Evolutionary conservation across 2,888 invertebrate genomes (phyloP), one percentile per base, ranked within the genome.

Genomic region (Iphiclides podalirius): DNA sequence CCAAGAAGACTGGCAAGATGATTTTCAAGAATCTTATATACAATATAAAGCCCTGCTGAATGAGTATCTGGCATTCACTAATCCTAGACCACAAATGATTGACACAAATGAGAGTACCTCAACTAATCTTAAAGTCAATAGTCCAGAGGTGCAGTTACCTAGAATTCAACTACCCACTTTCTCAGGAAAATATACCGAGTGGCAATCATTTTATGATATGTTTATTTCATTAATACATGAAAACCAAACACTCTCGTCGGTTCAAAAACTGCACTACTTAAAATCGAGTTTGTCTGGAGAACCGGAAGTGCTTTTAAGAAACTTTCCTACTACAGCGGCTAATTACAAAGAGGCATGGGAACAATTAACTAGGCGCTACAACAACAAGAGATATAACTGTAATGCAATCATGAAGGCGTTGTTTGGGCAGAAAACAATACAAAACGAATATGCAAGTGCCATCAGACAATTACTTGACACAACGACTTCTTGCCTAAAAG

Each of bases 191-290:
- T 61, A 59, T 38, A 42, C 47, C 1, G 57, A 61, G 9, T 61
- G 59, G 59, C 53, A 52, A 26, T 52, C 54, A 0, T 61, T 58
- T 34, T 33, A 54, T 11, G 60, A 59, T 43, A 46, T 55, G 42
- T 56, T 57, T 47, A 0, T 14, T 8, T 54, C 58, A n/a, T 11
- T 57, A 28, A 57, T 59, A 7, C 54, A 59, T n/a, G 26, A 51
- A 1, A 60, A 60, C 13, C 23, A 35, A 12, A 42, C 1, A 9
- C 14, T 59, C 2, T 40, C 52, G 6, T 7, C 42, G 0, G 60
- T 60, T 2, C 57, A 61, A 38, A 63, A 58, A 37, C 15, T 60
- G 7, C 59, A 60, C 12, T 61, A 63, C 33, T 36, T 63, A 31
- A 63, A 61, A 16, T 34, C 43, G 2, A 57, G 40, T 47, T 38